Evolutionary conservation across 2,888 invertebrate species (phyloP).

Genomic region (Lissocephala sabroskyi): DNA sequence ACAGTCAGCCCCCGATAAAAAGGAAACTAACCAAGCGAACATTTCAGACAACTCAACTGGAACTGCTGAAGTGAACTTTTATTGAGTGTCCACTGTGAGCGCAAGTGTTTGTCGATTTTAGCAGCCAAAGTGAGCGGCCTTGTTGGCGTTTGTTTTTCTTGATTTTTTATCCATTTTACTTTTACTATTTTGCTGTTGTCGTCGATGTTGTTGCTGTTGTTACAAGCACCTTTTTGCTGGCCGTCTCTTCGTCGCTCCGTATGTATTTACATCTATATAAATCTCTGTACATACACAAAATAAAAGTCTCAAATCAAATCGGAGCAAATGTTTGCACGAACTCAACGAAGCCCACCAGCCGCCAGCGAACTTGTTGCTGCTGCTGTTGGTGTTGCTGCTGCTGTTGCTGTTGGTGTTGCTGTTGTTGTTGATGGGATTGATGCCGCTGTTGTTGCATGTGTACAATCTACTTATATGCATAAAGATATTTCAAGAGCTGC

Average conservation of each 20-base stretch:
- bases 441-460: slow-evolving; percentile 9
- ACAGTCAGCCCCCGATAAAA: no score
- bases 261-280: no score
- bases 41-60: no score
- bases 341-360: no score
- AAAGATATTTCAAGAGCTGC: slow-evolving; percentile 53
- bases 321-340: slow-evolving; percentile 57
- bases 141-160: slow-evolving; percentile 41
- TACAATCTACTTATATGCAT: slow-evolving; percentile 21
- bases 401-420: slow-evolving; percentile 8
- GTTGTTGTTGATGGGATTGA: slow-evolving; percentile 17
- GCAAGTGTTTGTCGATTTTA: slow-evolving; percentile 18
- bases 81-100: not conserved
- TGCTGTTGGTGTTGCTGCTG: no score
- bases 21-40: no score
- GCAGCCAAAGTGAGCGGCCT: slow-evolving; percentile 65
- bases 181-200: slow-evolving; percentile 13
- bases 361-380: no score
- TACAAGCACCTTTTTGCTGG: not conserved
- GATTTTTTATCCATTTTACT: slow-evolving; percentile 6
- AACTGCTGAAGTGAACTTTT: no score
- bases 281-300: slow-evolving; percentile 31
- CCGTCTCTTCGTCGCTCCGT: no score
- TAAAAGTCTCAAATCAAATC: slow-evolving; percentile 59
- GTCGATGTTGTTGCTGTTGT: not conserved